phyloP scores from a whole-genome alignment of 2,797 vertebrate genomes.

The Tapera naevia region DNA sequence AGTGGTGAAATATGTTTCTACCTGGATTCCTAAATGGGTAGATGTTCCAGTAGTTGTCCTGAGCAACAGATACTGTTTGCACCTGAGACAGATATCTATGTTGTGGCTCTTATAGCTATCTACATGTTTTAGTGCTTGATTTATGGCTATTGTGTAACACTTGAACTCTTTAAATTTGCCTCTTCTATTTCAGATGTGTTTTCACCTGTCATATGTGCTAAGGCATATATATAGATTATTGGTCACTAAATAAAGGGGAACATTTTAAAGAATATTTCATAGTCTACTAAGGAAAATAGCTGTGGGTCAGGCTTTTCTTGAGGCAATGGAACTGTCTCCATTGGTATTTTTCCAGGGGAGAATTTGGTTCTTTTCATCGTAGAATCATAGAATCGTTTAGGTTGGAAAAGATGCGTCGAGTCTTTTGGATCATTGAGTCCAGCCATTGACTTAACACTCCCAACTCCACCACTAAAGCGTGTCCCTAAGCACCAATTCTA shows the following conservation, averaged over 20 bases:
- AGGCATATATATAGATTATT: background rate
- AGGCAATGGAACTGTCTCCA: background rate
- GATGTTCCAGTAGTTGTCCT: background rate
- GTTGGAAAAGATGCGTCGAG: no score
- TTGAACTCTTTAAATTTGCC: background rate
- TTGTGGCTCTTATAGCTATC: background rate
- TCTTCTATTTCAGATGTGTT: background rate
- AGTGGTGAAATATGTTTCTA: background rate
- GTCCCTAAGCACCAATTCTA: no score
- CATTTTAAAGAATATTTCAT: background rate
- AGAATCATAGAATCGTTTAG: no score
- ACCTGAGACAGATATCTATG: fast-evolving
- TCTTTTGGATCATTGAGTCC: no score
- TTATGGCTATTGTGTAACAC: background rate
- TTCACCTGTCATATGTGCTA: background rate
- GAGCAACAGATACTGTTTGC: background rate
- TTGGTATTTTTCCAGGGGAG: background rate
- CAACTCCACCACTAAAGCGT: no score
- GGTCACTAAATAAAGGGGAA: background rate
- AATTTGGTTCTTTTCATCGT: background rate
- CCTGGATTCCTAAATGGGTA: background rate
- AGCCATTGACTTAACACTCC: no score
- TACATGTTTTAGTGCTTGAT: background rate
- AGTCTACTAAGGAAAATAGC: background rate
- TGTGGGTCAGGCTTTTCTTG: background rate